Conservation (phyloP, 2,888 invertebrate genomes). For the Agrochola litura region DNA sequence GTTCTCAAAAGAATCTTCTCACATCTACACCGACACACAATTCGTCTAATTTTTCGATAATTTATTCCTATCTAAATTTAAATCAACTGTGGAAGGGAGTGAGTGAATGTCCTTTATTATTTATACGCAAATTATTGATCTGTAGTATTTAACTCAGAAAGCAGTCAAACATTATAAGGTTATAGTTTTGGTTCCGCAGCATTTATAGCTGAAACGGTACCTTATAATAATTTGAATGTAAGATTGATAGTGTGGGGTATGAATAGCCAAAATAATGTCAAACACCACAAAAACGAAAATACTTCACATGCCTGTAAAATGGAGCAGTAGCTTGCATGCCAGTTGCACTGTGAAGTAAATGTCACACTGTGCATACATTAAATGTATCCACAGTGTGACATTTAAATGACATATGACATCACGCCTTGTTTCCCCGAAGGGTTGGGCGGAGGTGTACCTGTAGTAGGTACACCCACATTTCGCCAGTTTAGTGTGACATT, state of each 20-base stretch:
- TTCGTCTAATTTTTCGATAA: constrained; percentile 72
- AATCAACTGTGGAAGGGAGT: constrained; percentile 28
- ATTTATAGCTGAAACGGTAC: neutral
- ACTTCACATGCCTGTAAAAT: too few species aligned
- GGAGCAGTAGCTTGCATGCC: too few species aligned
- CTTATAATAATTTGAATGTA: neutral
- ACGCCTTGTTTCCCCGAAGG: too few species aligned
- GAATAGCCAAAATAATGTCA: neutral
- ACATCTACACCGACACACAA: constrained; percentile 69
- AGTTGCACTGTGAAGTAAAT: too few species aligned
- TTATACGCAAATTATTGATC: constrained; percentile 17
- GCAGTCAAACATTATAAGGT: neutral
- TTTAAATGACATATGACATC: too few species aligned
- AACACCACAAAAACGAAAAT: neutral
- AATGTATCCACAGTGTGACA: too few species aligned
- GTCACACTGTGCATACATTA: too few species aligned
- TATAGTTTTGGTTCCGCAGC: neutral
- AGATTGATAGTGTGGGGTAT: neutral
- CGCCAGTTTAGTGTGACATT: too few species aligned
- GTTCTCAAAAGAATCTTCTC: constrained; percentile 58
- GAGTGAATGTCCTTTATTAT: constrained; percentile 11
- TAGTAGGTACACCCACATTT: too few species aligned
- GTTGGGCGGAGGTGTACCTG: too few species aligned
- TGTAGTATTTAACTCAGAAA: constrained; percentile 4
- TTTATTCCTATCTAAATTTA: constrained; percentile 73